Percentiles rank a stretch among this genome's conserved stretches.
Evolutionary conservation across 2,113 vertebrate species (phyloP).

Genomic region (Lepus americanus): DNA sequence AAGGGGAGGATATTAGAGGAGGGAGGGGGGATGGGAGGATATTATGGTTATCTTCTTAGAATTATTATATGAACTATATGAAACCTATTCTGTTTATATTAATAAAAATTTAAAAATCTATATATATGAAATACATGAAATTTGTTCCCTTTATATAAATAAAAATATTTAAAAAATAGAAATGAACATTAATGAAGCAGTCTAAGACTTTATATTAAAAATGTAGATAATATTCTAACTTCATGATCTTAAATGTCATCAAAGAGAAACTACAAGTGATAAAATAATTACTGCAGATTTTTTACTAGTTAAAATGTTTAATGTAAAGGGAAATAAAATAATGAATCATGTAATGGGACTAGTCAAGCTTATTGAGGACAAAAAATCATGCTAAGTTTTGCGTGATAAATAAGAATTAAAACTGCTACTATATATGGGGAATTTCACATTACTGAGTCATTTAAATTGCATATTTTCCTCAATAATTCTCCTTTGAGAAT

Average conservation of each 20-base stretch:
- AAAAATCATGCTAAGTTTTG: neutral
- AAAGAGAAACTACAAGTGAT: neutral
- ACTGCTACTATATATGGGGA: neutral
- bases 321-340: neutral
- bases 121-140: no score
- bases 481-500: constrained; percentile 22
- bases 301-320: neutral
- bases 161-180: no score
- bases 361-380: neutral
- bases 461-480: neutral
- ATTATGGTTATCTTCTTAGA: no score
- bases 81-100: no score
- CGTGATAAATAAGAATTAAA: neutral
- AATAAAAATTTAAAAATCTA: no score
- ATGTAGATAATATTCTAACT: neutral
- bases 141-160: no score
- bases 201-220: neutral
- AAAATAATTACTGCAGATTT: neutral
- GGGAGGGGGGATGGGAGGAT: no score
- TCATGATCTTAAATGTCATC: neutral
- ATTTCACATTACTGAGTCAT: neutral
- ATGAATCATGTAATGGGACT: neutral
- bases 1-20: no score
- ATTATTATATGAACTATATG: no score
- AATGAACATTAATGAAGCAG: neutral